phyloP scores from a whole-genome alignment of 1,140 invertebrate genomes.

The Drosophila bocqueti region DNA sequence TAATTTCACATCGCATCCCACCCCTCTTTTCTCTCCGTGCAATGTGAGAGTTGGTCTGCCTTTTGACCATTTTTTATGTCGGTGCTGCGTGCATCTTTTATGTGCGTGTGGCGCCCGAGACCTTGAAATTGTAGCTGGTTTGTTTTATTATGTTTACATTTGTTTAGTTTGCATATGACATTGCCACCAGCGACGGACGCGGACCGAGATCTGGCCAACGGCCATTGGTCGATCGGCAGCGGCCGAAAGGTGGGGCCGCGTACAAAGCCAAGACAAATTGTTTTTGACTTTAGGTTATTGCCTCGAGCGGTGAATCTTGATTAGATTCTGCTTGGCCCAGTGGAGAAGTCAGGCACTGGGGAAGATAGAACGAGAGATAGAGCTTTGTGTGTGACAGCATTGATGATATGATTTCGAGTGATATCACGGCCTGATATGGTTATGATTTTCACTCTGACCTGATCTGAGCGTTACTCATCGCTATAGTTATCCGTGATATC shows the following conservation, averaged over 20 bases:
- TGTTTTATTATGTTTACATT: conserved; percentile 83
- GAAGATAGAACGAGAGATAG: conserved; percentile 8
- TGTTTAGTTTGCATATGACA: conserved; percentile 82
- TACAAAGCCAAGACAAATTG: conserved; percentile 70
- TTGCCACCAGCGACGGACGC: conserved; percentile 70
- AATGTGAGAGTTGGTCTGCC: conserved; percentile 14
- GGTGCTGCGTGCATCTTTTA: conserved; percentile 77
- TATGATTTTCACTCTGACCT: conserved; percentile 17
- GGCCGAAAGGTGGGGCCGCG: conserved; percentile 44
- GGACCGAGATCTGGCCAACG: conserved; percentile 17
- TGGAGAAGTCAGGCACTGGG: conserved; percentile 17
- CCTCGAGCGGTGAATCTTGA: conserved; percentile 48
- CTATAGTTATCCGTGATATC: conserved; percentile 67
- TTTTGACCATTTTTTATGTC: conserved; percentile 67
- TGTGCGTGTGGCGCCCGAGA: conserved; percentile 78
- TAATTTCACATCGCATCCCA: not conserved
- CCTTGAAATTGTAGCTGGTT: conserved; percentile 80
- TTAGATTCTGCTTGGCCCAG: conserved; percentile 37
- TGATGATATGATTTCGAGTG: not conserved
- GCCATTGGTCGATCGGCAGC: conserved; percentile 28
- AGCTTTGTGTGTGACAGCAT: conserved; percentile 6
- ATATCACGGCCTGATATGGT: conserved; percentile 17
- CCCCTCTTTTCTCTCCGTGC: conserved; percentile 1
- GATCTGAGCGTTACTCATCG: conserved; percentile 53
- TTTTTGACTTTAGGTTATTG: conserved; percentile 50